Percentiles rank a stretch among this genome's conserved stretches.
phyloP scores from a whole-genome alignment of 2,797 vertebrate genomes.

The Notoglanidium macrostoma region DNA sequence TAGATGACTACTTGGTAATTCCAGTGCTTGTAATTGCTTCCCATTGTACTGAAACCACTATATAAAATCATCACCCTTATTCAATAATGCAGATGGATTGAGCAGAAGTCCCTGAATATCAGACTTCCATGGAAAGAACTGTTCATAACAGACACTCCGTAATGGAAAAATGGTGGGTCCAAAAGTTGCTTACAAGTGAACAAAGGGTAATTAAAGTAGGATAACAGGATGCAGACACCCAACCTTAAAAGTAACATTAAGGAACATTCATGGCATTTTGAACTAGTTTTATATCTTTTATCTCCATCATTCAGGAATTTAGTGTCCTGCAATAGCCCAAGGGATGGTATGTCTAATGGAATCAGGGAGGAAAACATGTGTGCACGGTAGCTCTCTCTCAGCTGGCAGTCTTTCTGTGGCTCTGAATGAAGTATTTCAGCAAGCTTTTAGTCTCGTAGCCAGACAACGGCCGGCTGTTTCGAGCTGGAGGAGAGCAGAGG shows the following conservation, averaged over 20 bases:
- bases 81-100: neutral
- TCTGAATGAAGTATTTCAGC: conserved; percentile 54
- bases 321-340: conserved; percentile 14
- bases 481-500: conserved; percentile 18
- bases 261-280: conserved; percentile 21
- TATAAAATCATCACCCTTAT: neutral
- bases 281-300: conserved; percentile 35
- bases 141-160: conserved; percentile 13
- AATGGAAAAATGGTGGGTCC: conserved; percentile 10
- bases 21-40: conserved; percentile 29
- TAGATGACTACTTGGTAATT: conserved; percentile 33
- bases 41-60: neutral
- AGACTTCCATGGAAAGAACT: conserved; percentile 9
- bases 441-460: conserved; percentile 45
- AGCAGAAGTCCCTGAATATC: conserved; percentile 14
- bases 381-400: conserved; percentile 48
- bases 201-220: conserved; percentile 15
- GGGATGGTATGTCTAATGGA: conserved; percentile 33
- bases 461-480: conserved; percentile 52
- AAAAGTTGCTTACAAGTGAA: conserved; percentile 20
- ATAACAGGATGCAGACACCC: conserved; percentile 29
- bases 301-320: conserved; percentile 37
- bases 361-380: conserved; percentile 45
- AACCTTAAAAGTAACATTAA: conserved; percentile 19
- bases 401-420: conserved; percentile 41